Conservation (phyloP, 2,113 vertebrate genomes). For the Lepus europaeus region DNA sequence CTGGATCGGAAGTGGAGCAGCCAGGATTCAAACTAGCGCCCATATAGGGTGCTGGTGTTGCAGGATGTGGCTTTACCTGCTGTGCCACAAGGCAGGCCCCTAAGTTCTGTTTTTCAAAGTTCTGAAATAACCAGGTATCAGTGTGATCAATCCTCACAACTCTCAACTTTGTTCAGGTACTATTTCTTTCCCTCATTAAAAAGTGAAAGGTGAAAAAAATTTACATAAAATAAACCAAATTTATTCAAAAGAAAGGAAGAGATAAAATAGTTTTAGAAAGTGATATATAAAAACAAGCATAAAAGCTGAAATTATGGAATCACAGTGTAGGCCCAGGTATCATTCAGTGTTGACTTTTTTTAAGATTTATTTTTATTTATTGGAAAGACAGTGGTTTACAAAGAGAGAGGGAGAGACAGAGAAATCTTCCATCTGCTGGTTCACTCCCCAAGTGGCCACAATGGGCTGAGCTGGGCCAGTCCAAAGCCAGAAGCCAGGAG, state of each 20-base stretch:
- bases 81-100: neutral
- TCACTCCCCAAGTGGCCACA: no score
- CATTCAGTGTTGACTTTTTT: no score
- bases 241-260: neutral
- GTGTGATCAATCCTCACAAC: neutral
- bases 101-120: neutral
- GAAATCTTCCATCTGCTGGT: no score
- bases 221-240: conserved; percentile 23
- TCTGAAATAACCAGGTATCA: neutral
- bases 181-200: neutral
- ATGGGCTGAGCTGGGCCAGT: no score
- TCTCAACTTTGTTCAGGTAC: neutral
- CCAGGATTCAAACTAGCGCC: no score
- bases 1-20: no score
- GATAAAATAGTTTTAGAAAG: neutral
- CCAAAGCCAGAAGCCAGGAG: no score
- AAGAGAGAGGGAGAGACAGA: no score
- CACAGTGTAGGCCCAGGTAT: neutral
- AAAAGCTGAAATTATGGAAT: neutral
- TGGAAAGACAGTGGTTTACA: no score
- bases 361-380: no score
- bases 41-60: no score
- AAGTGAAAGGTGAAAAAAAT: neutral
- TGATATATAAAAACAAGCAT: neutral
- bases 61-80: no score